A percentile compares a stretch with the other conserved stretches of the same genome.
Conservation (phyloP, 2,888 invertebrate species). For the Thymelicus acteon region DNA sequence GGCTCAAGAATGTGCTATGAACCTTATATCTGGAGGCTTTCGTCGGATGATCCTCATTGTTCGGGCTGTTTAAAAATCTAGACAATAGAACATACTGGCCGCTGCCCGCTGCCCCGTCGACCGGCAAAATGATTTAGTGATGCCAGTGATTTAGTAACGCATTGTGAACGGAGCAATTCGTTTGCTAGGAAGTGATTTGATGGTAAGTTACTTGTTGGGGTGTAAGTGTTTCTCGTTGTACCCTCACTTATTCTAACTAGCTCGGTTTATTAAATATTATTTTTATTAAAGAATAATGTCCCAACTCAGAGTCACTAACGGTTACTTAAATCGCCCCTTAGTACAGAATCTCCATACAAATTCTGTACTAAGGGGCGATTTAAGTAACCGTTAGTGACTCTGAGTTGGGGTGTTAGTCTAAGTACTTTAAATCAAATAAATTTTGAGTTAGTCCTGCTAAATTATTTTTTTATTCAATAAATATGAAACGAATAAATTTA, state of each 20-base stretch:
- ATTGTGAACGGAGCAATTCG: slow-evolving; percentile 13
- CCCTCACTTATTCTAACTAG: neutral
- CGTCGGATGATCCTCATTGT: slow-evolving; percentile 32
- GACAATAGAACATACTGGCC: slow-evolving; percentile 24
- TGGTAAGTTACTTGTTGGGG: neutral
- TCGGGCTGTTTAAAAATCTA: slow-evolving; percentile 21
- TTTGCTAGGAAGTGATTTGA: slow-evolving; percentile 20
- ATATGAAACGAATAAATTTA: no score
- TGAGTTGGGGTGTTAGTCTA: no score
- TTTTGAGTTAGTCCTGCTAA: no score
- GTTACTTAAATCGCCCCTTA: no score
- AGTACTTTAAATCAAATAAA: no score
- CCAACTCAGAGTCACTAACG: no score
- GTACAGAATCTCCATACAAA: no score
- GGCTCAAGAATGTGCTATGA: slow-evolving; percentile 27
- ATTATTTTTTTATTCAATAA: no score
- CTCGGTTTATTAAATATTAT: neutral
- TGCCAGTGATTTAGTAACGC: slow-evolving; percentile 16
- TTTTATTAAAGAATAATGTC: neutral
- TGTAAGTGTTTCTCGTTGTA: neutral
- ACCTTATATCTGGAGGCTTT: slow-evolving; percentile 31
- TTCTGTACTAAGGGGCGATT: no score
- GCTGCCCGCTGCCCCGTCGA: neutral
- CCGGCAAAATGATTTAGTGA: slow-evolving; percentile 15
- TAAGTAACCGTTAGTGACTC: no score